phyloP scores from a whole-genome alignment of 1,140 invertebrate genomes.

The Brachionus rubens region DNA sequence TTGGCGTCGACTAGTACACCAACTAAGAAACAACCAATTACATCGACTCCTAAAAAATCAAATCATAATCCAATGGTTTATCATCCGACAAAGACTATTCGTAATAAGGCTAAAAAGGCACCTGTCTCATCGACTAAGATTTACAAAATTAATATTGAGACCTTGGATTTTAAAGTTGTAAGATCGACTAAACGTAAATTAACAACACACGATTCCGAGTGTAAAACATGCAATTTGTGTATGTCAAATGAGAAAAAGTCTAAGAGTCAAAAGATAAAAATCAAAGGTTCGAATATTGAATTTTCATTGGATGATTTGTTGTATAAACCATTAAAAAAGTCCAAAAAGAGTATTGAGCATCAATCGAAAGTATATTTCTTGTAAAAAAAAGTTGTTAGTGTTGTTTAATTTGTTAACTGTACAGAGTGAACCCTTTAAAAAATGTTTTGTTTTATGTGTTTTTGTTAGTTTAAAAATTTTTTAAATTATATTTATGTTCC shows the following conservation, averaged over 20 bases:
- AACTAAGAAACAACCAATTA: conserved; percentile 11
- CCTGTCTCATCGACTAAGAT: not conserved
- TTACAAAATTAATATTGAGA: conserved; percentile 19
- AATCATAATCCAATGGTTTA: conserved; percentile 37
- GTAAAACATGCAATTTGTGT: conserved; percentile 12
- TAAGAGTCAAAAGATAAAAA: not conserved
- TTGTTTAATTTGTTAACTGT: not conserved
- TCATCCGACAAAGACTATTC: conserved; percentile 37
- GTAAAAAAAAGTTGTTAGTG: not conserved
- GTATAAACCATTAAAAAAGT: not conserved
- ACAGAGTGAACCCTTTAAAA: too few species aligned
- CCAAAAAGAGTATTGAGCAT: not conserved
- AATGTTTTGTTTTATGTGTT: too few species aligned
- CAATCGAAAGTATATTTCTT: conserved; percentile 5
- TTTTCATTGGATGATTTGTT: conserved; percentile 18
- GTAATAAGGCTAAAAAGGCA: conserved; percentile 36
- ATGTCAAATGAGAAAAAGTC: not conserved
- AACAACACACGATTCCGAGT: not conserved
- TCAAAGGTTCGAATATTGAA: conserved; percentile 24
- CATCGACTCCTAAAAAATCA: conserved; percentile 38
- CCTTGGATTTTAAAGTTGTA: conserved; percentile 19
- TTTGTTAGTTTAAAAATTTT: too few species aligned
- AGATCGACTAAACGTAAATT: conserved; percentile 7
- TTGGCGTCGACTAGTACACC: conserved; percentile 29
- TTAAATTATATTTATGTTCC: too few species aligned